Evolutionary conservation across 2,797 vertebrate genomes (phyloP).

Genomic region (Poeciliopsis turneri): DNA sequence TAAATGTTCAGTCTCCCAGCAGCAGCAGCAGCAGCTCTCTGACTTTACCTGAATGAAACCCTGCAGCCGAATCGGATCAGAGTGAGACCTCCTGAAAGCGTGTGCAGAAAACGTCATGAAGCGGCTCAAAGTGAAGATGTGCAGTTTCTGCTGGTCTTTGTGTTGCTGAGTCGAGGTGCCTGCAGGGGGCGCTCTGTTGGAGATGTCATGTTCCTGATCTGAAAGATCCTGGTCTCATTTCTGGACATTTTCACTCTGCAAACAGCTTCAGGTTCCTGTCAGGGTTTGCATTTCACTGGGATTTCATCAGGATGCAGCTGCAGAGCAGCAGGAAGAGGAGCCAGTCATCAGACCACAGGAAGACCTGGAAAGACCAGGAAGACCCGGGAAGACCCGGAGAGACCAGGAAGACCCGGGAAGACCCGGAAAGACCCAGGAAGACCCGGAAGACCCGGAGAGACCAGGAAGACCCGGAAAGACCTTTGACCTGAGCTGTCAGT

Average conservation of each 20-base stretch:
- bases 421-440: too few species aligned
- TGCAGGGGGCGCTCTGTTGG: neutral
- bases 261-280: neutral
- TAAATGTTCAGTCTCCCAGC: neutral
- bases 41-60: neutral
- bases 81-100: neutral
- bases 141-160: neutral
- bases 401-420: too few species aligned
- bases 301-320: neutral
- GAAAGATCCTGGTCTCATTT: constrained; percentile 41
- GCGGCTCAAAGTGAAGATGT: neutral
- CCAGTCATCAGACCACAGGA: neutral
- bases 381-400: too few species aligned
- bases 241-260: constrained; percentile 11
- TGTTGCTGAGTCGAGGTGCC: neutral
- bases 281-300: constrained; percentile 13
- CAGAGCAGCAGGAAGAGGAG: neutral
- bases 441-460: too few species aligned
- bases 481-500: neutral
- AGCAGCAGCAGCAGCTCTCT: neutral
- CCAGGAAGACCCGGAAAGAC: too few species aligned
- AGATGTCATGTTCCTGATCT: neutral
- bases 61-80: neutral
- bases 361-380: too few species aligned
- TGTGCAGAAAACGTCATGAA: neutral